Percentiles rank a stretch among this genome's conserved stretches.
Evolutionary conservation across 2,888 invertebrate genomes (phyloP).

Genomic region (Synanthedon myopaeformis): DNA sequence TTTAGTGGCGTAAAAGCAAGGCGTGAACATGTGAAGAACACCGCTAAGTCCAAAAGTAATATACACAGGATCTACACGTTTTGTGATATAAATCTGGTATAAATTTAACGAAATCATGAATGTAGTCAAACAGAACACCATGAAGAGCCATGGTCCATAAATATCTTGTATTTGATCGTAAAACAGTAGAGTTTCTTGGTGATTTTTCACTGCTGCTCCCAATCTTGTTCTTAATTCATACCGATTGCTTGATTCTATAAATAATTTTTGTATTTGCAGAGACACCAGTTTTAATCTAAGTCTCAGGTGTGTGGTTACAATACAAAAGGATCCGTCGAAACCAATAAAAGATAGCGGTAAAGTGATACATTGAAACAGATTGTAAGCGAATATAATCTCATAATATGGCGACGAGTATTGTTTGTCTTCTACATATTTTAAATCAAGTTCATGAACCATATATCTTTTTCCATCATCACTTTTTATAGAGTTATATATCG

Average conservation of each 20-base stretch:
- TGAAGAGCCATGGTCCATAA: constrained; percentile 41
- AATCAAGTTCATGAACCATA: constrained; percentile 47
- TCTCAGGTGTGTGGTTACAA: constrained; percentile 37
- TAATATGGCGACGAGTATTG: constrained; percentile 43
- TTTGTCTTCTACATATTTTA: constrained; percentile 33
- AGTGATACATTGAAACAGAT: constrained; percentile 24
- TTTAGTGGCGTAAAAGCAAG: constrained; percentile 37
- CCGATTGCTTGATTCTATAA: constrained; percentile 18
- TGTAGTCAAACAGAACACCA: constrained; percentile 31
- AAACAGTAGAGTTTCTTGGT: constrained; percentile 36
- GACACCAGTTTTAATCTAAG: constrained; percentile 39
- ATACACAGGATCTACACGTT: constrained; percentile 4
- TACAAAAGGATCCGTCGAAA: constrained; percentile 47
- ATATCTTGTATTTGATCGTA: constrained; percentile 30
- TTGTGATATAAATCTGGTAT: constrained; percentile 33
- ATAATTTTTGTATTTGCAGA: constrained; percentile 28
- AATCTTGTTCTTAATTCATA: constrained; percentile 23
- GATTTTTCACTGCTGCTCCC: constrained; percentile 17
- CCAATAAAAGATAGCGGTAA: constrained; percentile 35
- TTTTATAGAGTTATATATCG: constrained; percentile 29
- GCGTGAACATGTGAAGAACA: constrained; percentile 36
- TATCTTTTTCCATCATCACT: constrained; percentile 26
- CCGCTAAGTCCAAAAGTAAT: constrained; percentile 7
- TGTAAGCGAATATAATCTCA: constrained; percentile 37
- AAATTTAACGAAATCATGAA: constrained; percentile 39